phyloP scores from a whole-genome alignment of 1,140 invertebrate species.

The Solenopsis invicta region DNA sequence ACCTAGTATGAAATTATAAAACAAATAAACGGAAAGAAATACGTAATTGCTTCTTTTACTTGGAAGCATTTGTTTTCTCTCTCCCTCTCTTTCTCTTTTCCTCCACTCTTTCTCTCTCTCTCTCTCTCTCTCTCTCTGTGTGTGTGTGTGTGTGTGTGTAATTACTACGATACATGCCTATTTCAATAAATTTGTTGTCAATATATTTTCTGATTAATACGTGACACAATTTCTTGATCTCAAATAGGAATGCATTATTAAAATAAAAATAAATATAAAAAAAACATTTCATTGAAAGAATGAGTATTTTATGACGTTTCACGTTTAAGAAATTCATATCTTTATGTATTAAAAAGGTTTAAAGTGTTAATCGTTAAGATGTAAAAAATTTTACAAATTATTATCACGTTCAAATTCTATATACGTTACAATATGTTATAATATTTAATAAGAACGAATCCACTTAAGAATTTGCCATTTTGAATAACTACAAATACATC shows the following conservation, averaged over 20 bases:
- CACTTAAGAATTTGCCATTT: conserved; percentile 9
- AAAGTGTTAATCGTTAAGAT: neutral
- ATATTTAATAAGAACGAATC: conserved; percentile 5
- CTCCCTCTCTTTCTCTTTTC: neutral
- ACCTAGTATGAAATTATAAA: neutral
- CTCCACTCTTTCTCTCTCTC: neutral
- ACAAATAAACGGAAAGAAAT: neutral
- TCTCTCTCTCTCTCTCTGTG: neutral
- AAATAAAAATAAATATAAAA: neutral
- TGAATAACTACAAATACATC: conserved; percentile 21
- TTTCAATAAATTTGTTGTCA: neutral
- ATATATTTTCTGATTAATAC: neutral
- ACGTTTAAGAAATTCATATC: neutral
- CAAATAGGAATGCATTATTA: neutral
- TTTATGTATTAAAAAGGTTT: neutral
- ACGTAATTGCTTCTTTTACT: neutral
- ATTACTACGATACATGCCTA: too few species aligned
- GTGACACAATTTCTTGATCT: neutral
- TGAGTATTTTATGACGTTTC: neutral
- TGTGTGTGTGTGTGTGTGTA: neutral
- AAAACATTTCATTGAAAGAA: neutral
- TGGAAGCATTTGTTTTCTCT: neutral
- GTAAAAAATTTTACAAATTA: neutral
- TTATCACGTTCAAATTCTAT: too few species aligned
- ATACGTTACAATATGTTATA: neutral